Evolutionary conservation across 2,113 vertebrate species (phyloP), one percentile per base, ranked within the genome.

Genomic region (Nipponia nippon): DNA sequence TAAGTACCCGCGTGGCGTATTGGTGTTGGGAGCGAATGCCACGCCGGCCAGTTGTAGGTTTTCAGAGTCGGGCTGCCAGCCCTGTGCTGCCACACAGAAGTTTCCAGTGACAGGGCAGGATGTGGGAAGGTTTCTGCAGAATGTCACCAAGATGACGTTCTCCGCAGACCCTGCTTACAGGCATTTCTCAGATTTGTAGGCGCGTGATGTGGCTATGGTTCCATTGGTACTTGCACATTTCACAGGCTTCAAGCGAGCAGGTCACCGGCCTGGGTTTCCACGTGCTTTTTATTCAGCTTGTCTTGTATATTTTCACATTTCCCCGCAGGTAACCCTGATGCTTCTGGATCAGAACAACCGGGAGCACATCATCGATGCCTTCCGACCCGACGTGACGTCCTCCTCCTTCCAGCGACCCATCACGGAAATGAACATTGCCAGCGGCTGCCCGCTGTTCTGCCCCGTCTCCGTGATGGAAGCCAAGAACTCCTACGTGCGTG

Each of bases 371-470:
- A 99, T 99, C 0, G 99, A 99, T 0, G 99, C 99, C 30, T 99
- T 99, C 96, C 98, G 99, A 4, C 99, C 99, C 0, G 99, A 99
- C 0, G 98, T 99, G 61, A 98, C 97, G 0, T 99, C 99, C 11
- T 99, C 99, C 1, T 99, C 99, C 52, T 99, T 99, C 97, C 99
- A 99, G 98, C 97, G 98, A 55, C 99, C 99, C 0, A 92, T 99
- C 95, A 98, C 98, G 0, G 99, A 99, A 79, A 99, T 99, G 99
- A 99, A 99, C 98, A 99, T 99, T 2, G 99, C 99, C 94, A 99
- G 99, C 0, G 99, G 99, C 90, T 99, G 99, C 95, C 99, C 99
- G 0, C 99, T 99, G 44, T 99, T 99, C 98, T 99, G 99, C 86
- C 99, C 99, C 0, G 98, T 99, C 81, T 98, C 98, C 3, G 98